Percentiles rank a stretch among this genome's conserved stretches.
Conservation (phyloP, 2,888 invertebrate species). For the Caenorhabditis zanzibari region DNA sequence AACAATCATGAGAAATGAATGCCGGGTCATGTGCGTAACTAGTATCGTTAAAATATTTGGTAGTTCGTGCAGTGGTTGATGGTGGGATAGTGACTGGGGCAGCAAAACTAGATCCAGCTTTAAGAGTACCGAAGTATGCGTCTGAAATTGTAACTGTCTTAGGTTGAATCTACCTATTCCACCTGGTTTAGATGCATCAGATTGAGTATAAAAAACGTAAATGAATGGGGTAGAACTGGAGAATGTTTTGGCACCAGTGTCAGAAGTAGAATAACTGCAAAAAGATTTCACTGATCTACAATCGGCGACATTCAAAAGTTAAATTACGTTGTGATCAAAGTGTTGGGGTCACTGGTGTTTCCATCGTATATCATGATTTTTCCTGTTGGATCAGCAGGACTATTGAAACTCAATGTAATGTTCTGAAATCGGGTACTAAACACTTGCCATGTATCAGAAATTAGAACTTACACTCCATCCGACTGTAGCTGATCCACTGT, state of each 20-base stretch:
- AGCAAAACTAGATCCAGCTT: conserved; percentile 13
- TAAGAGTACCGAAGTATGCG: conserved; percentile 25
- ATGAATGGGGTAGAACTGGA: conserved; percentile 37
- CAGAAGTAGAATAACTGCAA: conserved; percentile 3
- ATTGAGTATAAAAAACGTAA: conserved; percentile 43
- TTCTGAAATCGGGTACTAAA: too few relatives aligned
- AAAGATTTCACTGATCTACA: not conserved
- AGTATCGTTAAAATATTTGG: conserved; percentile 6
- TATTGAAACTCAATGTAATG: conserved; percentile 1
- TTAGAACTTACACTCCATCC: conserved; percentile 51
- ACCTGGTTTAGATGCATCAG: conserved; percentile 4
- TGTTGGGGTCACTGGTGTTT: not conserved
- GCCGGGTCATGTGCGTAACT: conserved; percentile 29
- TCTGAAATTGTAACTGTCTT: conserved; percentile 20
- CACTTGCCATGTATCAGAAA: not conserved
- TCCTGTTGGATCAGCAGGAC: conserved; percentile 8
- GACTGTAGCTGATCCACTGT: conserved; percentile 27
- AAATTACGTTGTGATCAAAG: conserved; percentile 1
- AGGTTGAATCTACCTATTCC: not conserved
- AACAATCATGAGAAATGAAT: conserved; percentile 54
- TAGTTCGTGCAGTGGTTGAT: conserved; percentile 31
- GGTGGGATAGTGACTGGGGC: conserved; percentile 15
- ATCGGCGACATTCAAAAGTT: not conserved
- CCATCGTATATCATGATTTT: conserved; percentile 36
- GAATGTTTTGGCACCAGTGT: not conserved